phyloP scores from a whole-genome alignment of 2,888 invertebrate genomes.

The Hydraecia micacea region DNA sequence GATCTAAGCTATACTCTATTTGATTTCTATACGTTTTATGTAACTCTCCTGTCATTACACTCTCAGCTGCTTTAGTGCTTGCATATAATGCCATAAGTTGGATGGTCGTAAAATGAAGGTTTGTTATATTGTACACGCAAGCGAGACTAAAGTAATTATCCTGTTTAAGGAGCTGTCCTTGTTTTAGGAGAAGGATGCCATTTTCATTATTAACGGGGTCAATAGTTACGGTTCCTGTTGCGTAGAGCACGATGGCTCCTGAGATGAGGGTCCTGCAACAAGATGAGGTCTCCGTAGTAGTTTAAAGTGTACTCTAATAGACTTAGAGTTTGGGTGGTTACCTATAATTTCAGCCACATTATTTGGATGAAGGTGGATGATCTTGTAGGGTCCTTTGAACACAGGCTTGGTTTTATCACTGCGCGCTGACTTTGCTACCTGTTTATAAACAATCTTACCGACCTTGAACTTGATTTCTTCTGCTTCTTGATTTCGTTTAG shows the following conservation, averaged over 20 bases:
- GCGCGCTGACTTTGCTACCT: constrained; percentile 5
- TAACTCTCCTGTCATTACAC: neutral
- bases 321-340: constrained; percentile 9
- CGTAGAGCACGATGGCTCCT: constrained; percentile 15
- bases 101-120: no score
- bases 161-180: neutral
- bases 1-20: constrained; percentile 9
- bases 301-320: constrained; percentile 11
- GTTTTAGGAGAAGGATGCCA: neutral
- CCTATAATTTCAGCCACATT: neutral
- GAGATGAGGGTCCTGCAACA: constrained; percentile 10
- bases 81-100: no score
- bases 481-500: constrained; percentile 1
- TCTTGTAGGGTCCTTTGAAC: neutral
- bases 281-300: constrained; percentile 26
- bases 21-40: constrained; percentile 18
- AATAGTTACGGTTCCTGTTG: constrained; percentile 1
- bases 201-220: neutral
- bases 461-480: constrained; percentile 13
- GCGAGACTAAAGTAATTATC: neutral
- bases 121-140: neutral
- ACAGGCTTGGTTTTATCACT: neutral
- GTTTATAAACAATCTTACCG: constrained; percentile 23
- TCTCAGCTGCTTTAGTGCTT: neutral
- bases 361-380: constrained; percentile 6